These are phyloP conservation scores for Grammomys dolichurus DNA, from an alignment of 2,113 vertebrate species.

Conservation along the genomic window DNA sequence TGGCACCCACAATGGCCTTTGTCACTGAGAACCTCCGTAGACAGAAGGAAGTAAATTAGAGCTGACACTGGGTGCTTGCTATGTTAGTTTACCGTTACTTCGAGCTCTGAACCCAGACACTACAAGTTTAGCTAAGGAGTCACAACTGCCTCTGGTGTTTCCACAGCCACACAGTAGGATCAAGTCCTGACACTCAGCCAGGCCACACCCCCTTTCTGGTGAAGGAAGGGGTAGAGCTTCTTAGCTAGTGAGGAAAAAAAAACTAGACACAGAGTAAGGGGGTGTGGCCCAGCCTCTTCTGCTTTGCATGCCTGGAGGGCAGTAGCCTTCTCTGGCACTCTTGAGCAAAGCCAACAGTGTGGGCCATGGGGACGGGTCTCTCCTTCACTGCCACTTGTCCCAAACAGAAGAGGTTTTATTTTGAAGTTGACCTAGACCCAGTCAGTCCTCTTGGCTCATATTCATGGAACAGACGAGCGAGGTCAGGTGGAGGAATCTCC, in stretches of 20 bases:
- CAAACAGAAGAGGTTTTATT: neutral
- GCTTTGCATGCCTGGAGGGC: neutral
- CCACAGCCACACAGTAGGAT: neutral
- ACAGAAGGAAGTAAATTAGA: neutral
- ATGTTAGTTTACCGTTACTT: neutral
- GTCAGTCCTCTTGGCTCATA: neutral
- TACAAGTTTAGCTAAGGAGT: neutral
- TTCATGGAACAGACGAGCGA: neutral
- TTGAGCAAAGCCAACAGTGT: neutral
- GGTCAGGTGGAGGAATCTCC: neutral
- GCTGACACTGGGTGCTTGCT: neutral
- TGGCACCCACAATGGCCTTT: neutral
- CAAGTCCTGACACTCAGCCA: neutral
- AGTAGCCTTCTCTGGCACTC: neutral
- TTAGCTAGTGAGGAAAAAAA: neutral
- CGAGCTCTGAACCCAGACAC: neutral
- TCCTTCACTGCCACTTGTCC: neutral
- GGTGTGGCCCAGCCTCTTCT: neutral
- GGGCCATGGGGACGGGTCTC: neutral
- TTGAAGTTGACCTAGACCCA: neutral
- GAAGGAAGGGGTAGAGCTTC: neutral
- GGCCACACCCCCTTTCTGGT: neutral
- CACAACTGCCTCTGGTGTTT: neutral
- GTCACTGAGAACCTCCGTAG: neutral
- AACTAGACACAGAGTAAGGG: neutral